Evolutionary conservation across 2,888 invertebrate genomes (phyloP).

Genomic region (Agrotis puta): DNA sequence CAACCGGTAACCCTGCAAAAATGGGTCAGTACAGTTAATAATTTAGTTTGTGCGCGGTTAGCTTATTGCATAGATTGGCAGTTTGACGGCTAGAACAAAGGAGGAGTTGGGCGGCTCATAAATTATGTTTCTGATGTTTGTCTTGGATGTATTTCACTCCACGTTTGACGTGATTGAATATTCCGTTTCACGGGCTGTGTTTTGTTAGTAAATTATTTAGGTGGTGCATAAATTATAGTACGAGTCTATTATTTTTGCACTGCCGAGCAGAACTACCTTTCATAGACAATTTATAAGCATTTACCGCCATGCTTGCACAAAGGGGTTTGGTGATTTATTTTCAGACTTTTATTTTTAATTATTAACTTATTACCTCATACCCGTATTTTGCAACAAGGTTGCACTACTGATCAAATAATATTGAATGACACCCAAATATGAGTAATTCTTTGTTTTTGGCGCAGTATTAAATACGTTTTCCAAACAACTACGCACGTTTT

Average conservation of each 20-base stretch:
- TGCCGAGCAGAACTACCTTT: not conserved
- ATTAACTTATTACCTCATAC: not conserved
- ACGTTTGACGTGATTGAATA: constrained; percentile 48
- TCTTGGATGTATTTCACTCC: constrained; percentile 60
- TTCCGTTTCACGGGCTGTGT: constrained; percentile 33
- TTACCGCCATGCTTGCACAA: not conserved
- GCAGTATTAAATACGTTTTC: not conserved
- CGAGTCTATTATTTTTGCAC: not conserved
- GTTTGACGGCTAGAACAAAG: constrained; percentile 80
- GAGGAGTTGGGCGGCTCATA: constrained; percentile 64
- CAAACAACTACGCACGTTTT: too few species aligned
- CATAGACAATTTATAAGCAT: not conserved
- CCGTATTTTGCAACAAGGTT: not conserved
- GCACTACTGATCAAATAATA: too few species aligned
- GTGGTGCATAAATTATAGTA: not conserved
- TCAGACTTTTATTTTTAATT: not conserved
- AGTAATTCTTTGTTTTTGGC: not conserved
- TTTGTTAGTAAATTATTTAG: constrained; percentile 17
- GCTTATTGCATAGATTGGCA: constrained; percentile 78
- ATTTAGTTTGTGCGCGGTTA: constrained; percentile 78
- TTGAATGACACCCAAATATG: not conserved
- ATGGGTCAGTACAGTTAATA: constrained; percentile 87
- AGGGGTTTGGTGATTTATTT: not conserved
- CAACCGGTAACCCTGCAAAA: constrained; percentile 86
- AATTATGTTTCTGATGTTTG: constrained; percentile 60